phyloP scores from a whole-genome alignment of 2,797 vertebrate genomes.

The Melanogrammus aeglefinus region DNA sequence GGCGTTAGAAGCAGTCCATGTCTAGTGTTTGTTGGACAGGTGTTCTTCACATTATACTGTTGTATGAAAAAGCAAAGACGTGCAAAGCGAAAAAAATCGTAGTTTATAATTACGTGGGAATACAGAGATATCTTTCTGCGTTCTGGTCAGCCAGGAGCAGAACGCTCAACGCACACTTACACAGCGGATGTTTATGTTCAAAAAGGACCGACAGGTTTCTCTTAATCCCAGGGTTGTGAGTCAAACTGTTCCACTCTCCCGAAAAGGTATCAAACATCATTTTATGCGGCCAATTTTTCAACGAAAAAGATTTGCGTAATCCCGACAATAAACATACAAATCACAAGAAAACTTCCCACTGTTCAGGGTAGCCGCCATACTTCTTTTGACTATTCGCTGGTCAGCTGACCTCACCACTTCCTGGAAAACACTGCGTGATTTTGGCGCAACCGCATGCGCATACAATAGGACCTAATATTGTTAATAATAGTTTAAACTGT shows the following conservation, averaged over 20 bases:
- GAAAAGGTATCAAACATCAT: background rate
- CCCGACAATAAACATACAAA: background rate
- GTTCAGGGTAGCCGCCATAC: conserved; percentile 42
- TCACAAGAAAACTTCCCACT: background rate
- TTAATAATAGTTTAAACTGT: background rate
- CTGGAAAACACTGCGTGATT: conserved; percentile 5
- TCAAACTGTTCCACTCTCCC: background rate
- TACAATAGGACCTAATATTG: background rate
- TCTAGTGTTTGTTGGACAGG: no score
- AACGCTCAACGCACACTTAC: conserved; percentile 22
- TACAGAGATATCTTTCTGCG: background rate
- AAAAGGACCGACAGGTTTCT: conserved; percentile 55
- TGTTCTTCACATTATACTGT: no score
- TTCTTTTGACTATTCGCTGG: conserved; percentile 50
- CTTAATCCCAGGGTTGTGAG: conserved; percentile 32
- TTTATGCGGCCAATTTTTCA: background rate
- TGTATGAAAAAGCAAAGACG: no score
- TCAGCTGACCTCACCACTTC: conserved; percentile 22
- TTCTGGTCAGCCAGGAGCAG: background rate
- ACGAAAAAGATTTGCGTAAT: background rate
- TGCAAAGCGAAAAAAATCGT: background rate
- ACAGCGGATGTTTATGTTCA: conserved; percentile 73
- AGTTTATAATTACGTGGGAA: background rate
- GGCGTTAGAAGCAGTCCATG: no score
- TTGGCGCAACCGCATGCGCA: conserved; percentile 8